Evolutionary conservation across 2,888 invertebrate species (phyloP), one percentile per base, ranked within the genome.

Genomic region (Cryptus viduatorius): DNA sequence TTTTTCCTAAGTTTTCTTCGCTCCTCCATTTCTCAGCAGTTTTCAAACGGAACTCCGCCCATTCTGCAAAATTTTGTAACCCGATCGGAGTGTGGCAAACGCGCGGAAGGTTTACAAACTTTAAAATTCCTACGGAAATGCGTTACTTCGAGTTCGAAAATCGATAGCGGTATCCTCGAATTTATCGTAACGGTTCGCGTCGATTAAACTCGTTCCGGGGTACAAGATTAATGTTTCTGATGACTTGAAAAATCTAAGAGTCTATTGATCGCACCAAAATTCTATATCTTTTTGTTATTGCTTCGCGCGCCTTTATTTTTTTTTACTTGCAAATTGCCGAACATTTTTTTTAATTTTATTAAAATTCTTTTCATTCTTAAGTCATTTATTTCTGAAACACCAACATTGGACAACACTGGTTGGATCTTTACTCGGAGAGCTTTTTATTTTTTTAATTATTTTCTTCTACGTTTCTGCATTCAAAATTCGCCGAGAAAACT

Each of bases 1-100:
- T 61, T 16, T 31, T 46, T 29, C 14, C 59, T 0, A 61, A 73
- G 73, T n/a, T 44, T 46, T 72, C 56, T 44, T 56, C 56, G 59
- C 19, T 24, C 5, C 24, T 24, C 44, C 12, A 24, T 72, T 72
- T 56, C 24, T 42, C 56, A 44, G 24, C 42, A 44, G 71, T 42
- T 53, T 53, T 1, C 19, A 37, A 37, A 19, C 8, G 56, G 31
- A 61, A 56, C 42, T 19, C 19, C 53, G 42, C 37, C 24, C 56
- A 71, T 12, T 29, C 42, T 71, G 42, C 56, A 14, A 56, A 19
- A 42, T 56, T 53, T 14, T 14, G 42, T 19, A 14, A 14, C 14
- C 42, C 56, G 24, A 8, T 42, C 4, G 19, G 24, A 24, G 53
- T 3, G 24, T 4, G 44, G 1, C 1, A 42, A 44, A n/a, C 14